These are phyloP conservation scores for Leptopilina clavipes DNA, from an alignment of 1,140 invertebrate genomes.

Conservation along the genomic window DNA sequence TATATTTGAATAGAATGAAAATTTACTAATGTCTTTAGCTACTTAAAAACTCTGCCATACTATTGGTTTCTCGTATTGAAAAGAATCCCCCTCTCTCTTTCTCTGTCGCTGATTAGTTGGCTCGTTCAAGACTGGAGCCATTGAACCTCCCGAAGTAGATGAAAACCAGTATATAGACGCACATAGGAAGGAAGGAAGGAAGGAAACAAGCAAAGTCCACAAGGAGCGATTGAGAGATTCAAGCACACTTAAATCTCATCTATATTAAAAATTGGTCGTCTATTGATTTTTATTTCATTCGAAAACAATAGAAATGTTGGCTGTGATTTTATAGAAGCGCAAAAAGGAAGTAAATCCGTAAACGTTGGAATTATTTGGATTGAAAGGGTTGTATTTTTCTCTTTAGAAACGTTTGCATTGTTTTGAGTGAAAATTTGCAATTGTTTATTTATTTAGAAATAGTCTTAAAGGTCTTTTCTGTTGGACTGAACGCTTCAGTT, in stretches of 20 bases:
- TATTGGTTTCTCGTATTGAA: background rate
- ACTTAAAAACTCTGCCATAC: background rate
- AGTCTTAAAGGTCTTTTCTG: no score
- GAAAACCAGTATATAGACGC: background rate
- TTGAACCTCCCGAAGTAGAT: slow-evolving; percentile 11
- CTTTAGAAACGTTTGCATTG: no score
- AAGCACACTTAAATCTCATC: background rate
- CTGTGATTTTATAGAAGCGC: background rate
- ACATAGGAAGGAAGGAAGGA: slow-evolving; percentile 23
- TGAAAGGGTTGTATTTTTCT: no score
- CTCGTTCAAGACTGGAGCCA: background rate
- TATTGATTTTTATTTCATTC: background rate
- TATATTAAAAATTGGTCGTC: background rate
- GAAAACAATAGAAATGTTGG: background rate
- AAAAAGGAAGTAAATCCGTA: no score
- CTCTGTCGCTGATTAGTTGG: slow-evolving; percentile 1
- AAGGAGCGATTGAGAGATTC: background rate
- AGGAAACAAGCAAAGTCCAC: slow-evolving; percentile 18
- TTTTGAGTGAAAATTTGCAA: no score
- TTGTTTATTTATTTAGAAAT: no score
- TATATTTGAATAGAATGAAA: background rate
- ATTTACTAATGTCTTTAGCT: slow-evolving; percentile 10
- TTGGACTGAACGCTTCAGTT: no score
- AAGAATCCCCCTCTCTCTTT: background rate
- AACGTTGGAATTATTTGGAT: no score